Conservation (phyloP, 2,113 vertebrate genomes). For the Sclerurus mexicanus region DNA sequence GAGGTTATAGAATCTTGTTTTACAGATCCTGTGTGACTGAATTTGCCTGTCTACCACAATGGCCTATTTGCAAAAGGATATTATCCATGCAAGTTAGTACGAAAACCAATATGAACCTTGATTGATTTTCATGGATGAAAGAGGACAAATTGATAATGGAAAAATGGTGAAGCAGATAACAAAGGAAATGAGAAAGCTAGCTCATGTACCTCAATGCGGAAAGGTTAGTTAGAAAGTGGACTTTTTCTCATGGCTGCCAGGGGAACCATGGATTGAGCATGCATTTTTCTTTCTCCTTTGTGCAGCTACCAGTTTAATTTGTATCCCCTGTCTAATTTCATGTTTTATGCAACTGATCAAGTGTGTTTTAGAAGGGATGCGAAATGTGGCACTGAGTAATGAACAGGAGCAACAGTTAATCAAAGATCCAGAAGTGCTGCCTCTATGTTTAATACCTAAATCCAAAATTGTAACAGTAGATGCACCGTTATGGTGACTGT, state of each 20-base stretch:
- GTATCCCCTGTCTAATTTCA: background rate
- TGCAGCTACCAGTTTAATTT: background rate
- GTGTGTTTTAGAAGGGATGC: background rate
- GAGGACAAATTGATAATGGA: background rate
- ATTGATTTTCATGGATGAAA: background rate
- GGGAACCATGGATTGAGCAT: background rate
- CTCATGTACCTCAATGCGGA: background rate
- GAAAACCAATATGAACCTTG: background rate
- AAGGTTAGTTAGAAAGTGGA: background rate
- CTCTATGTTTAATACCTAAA: background rate
- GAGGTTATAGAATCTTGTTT: background rate
- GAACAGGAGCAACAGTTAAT: background rate
- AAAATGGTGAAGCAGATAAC: background rate
- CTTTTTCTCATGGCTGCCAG: background rate
- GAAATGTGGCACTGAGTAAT: background rate
- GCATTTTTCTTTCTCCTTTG: background rate
- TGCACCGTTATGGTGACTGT: background rate
- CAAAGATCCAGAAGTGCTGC: background rate
- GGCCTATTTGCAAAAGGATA: background rate
- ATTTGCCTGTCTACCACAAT: background rate
- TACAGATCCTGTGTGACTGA: background rate
- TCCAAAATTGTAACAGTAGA: too few species aligned
- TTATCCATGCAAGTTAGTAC: too few species aligned
- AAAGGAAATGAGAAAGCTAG: background rate
- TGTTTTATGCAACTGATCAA: background rate